Base-by-base conservation (phyloP, 1,140 invertebrate species). In the Musca vetustissima region DNA sequence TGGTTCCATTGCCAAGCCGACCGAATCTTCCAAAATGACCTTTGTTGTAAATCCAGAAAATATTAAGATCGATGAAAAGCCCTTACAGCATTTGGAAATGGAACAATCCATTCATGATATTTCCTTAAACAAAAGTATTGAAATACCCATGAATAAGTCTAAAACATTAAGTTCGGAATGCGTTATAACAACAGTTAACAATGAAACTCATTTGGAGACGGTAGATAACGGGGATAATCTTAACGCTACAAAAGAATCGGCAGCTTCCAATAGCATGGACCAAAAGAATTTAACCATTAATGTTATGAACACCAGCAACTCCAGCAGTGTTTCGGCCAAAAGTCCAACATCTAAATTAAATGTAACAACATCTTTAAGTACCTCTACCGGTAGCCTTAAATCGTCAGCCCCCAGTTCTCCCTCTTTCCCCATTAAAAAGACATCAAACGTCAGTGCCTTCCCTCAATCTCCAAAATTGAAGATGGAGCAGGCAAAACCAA, bases 391-490 rank as follows among this genome's bases (percentile, higher is more conserved):
- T 0, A 66, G 66, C n/a, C 9, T 49, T 43, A 43, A 43, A 43
- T 36, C 53, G 11, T 55, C 57, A 17, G 68, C 66, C 17, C 71
- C 75, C 14, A 67, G 22, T 9, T 80, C 78, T 1, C 78, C 78
- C 7, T 53, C 49, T 22, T 80, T 80, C n/a, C 78, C 78, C 1
- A 67, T 80, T 1, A 77, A 71, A 59, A 64, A 66, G 59, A 55
- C 14, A 15, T 61, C 17, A 25, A 48, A 32, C 65, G n/a, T 17
- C 24, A 57, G 59, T 69, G 14, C 50, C 25, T 80, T 80, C 55
- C 78, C 78, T 19, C 75, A 66, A 15, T 78, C 78, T 0, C 78
- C 78, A 1, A 72, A 61, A 36, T 71, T 73, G 24, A 7, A 19
- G 9, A 17, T 1, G 0, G 15, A 14, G 11, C 19, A 21, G 11